Evolutionary conservation across 2,113 vertebrate species (phyloP).

Genomic region (Dasyurus viverrinus): DNA sequence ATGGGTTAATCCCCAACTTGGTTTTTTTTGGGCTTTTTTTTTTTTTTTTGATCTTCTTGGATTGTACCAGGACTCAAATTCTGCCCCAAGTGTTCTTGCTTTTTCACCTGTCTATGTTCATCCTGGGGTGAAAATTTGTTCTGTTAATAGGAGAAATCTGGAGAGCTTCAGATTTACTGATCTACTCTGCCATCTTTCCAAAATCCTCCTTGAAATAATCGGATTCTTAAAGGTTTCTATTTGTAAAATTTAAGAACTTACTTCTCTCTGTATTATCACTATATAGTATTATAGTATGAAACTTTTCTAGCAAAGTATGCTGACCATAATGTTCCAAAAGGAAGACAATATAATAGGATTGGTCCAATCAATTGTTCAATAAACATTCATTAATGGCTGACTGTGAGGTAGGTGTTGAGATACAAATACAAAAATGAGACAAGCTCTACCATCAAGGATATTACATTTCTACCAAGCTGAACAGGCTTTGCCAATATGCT

Average conservation of each 20-base stretch:
- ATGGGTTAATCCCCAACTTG: too few relatives aligned
- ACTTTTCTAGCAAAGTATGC: neutral
- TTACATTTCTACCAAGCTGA: neutral
- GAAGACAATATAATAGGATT: neutral
- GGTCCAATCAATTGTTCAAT: neutral
- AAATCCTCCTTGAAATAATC: neutral
- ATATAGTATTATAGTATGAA: neutral
- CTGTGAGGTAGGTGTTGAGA: neutral
- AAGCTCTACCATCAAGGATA: neutral
- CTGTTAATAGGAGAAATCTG: too few relatives aligned
- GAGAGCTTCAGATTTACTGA: too few relatives aligned
- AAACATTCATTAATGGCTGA: neutral
- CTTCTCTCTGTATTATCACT: neutral
- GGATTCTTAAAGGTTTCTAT: neutral
- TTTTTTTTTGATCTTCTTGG: too few relatives aligned
- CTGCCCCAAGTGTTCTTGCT: too few relatives aligned
- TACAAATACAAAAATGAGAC: neutral
- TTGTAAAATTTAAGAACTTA: neutral
- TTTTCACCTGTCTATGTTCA: too few relatives aligned
- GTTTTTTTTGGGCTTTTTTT: too few relatives aligned
- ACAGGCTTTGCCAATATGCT: neutral
- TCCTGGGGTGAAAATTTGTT: too few relatives aligned
- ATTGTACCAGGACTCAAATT: too few relatives aligned
- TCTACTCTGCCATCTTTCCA: too few relatives aligned
- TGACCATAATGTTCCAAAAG: neutral